These are phyloP conservation scores for Gobionotothen gibberifrons DNA, from an alignment of 2,797 vertebrate species.

Conservation along the genomic window DNA sequence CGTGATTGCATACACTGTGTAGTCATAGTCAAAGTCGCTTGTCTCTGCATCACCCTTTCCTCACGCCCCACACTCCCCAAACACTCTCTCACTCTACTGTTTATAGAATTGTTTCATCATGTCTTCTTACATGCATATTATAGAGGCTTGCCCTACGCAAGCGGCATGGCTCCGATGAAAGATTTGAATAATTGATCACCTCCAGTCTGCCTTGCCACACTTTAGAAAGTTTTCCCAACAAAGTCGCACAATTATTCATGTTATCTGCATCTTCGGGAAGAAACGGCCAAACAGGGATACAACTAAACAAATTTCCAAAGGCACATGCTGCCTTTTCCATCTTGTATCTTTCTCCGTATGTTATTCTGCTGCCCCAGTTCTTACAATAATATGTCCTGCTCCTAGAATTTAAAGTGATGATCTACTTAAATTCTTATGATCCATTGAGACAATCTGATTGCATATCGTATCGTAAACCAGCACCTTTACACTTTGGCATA, in stretches of 20 bases:
- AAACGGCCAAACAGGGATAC: conserved; percentile 43
- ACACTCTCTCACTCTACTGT: conserved; percentile 65
- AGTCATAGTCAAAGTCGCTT: conserved; percentile 68
- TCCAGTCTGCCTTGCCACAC: conserved; percentile 75
- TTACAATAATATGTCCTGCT: conserved; percentile 1
- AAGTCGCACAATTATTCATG: conserved; percentile 81
- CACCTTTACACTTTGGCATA: not conserved
- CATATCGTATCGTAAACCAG: conserved; percentile 13
- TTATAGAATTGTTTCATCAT: conserved; percentile 79
- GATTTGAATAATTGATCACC: conserved; percentile 80
- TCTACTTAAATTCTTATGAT: conserved; percentile 22
- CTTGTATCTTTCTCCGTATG: conserved; percentile 19
- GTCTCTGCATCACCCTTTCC: conserved; percentile 52
- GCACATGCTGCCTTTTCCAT: conserved; percentile 5
- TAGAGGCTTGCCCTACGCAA: conserved; percentile 74
- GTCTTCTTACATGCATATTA: conserved; percentile 81
- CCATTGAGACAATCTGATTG: conserved; percentile 24
- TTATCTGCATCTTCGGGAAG: conserved; percentile 66
- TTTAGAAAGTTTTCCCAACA: conserved; percentile 77
- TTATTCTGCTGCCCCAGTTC: not conserved
- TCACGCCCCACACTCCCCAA: conserved; percentile 42
- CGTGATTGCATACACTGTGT: conserved; percentile 37
- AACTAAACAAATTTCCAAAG: conserved; percentile 21
- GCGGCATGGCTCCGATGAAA: conserved; percentile 74
- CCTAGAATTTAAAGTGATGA: not conserved